phyloP scores from a whole-genome alignment of 2,797 vertebrate genomes.

The Falco naumanni region DNA sequence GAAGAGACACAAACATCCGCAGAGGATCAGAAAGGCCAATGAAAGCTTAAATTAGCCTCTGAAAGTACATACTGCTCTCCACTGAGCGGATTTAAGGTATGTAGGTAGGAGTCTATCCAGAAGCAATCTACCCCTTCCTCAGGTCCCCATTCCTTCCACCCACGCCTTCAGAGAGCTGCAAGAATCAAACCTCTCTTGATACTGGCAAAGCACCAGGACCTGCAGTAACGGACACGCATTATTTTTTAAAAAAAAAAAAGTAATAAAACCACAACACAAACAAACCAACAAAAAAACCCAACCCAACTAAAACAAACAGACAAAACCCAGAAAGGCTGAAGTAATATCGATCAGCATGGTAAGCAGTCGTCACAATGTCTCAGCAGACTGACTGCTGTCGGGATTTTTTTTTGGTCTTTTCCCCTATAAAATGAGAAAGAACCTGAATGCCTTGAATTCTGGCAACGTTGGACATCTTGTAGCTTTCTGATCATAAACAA shows the following conservation, averaged over 20 bases:
- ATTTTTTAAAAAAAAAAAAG: not conserved
- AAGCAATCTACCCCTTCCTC: not conserved
- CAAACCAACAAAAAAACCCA: no score
- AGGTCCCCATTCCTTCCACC: not conserved
- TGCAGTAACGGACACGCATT: not conserved
- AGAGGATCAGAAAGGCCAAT: not conserved
- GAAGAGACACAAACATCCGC: not conserved
- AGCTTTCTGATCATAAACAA: not conserved
- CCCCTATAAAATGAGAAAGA: not conserved
- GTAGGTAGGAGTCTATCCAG: not conserved
- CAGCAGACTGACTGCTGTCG: accelerated
- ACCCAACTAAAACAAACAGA: no score
- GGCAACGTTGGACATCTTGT: not conserved
- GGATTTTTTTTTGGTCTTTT: not conserved
- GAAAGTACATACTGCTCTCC: not conserved
- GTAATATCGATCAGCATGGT: accelerated
- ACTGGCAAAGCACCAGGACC: accelerated
- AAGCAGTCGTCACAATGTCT: not conserved
- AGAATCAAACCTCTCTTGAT: not conserved
- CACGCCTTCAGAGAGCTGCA: not conserved
- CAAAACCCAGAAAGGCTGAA: not conserved
- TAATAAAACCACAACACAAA: no score
- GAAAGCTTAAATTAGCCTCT: not conserved
- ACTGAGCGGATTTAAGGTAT: accelerated
- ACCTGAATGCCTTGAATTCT: not conserved